Conservation (phyloP, 2,797 vertebrate genomes). For the Nothura maculosa region DNA sequence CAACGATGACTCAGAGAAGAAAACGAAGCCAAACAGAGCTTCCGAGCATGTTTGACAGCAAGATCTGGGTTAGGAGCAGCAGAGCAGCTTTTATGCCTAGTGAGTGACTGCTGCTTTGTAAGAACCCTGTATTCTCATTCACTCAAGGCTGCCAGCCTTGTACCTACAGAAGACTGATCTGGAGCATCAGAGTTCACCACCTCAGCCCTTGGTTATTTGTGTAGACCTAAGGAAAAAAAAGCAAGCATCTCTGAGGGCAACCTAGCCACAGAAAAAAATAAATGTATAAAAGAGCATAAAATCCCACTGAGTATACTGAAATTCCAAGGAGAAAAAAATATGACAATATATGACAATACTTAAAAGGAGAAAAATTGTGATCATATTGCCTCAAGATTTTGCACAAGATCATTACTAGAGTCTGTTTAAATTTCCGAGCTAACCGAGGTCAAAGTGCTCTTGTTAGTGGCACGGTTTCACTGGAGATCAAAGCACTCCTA, state of each 20-base stretch:
- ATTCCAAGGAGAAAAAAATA: neutral
- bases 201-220: neutral
- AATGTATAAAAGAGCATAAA: neutral
- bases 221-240: neutral
- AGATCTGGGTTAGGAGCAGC: constrained; percentile 19
- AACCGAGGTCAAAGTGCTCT: neutral
- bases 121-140: neutral
- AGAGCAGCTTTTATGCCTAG: neutral
- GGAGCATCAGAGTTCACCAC: neutral
- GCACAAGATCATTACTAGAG: neutral
- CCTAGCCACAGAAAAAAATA: neutral
- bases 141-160: neutral
- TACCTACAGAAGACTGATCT: neutral
- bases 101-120: constrained; percentile 6
- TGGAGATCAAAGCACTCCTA: neutral
- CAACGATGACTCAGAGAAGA: constrained; percentile 27
- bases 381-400: neutral
- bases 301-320: neutral
- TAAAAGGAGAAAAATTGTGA: neutral
- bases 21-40: constrained; percentile 35
- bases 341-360: neutral
- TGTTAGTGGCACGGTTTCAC: neutral
- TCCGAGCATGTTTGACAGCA: neutral
- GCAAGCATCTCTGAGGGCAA: neutral
- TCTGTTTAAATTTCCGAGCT: neutral